Conservation (phyloP, 2,113 vertebrate genomes). For the Cranoglanis bouderius region DNA sequence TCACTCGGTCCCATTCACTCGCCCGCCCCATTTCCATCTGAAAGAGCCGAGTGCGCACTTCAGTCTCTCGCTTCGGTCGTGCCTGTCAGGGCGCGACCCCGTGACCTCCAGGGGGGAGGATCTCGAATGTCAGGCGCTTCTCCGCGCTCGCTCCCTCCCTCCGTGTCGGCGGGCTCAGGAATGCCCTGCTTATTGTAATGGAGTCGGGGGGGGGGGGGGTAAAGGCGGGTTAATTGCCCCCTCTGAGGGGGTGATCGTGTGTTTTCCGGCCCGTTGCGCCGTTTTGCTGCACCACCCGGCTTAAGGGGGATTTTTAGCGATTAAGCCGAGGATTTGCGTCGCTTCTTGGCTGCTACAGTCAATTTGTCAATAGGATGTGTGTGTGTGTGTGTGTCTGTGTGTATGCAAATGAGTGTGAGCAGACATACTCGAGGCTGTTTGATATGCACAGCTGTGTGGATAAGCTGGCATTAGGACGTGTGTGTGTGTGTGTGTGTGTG, state of each 20-base stretch:
- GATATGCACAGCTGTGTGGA: slow-evolving; percentile 1
- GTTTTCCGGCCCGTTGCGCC: slow-evolving; percentile 46
- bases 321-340: slow-evolving; percentile 51
- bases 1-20: slow-evolving; percentile 18
- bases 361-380: slow-evolving; percentile 46
- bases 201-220: slow-evolving; percentile 30
- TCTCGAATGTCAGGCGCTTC: not conserved
- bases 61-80: not conserved
- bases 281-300: slow-evolving; percentile 13
- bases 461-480: not conserved
- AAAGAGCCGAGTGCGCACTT: slow-evolving; percentile 28
- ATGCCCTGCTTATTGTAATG: slow-evolving; percentile 44
- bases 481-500: no score
- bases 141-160: not conserved
- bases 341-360: slow-evolving; percentile 37
- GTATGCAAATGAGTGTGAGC: not conserved
- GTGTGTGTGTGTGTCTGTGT: slow-evolving; percentile 34
- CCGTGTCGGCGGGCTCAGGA: slow-evolving; percentile 5
- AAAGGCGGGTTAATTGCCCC: slow-evolving; percentile 54
- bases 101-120: slow-evolving; percentile 19
- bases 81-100: not conserved
- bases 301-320: slow-evolving; percentile 44
- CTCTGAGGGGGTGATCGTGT: slow-evolving; percentile 29
- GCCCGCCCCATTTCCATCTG: slow-evolving; percentile 19
- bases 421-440: not conserved